Evolutionary conservation across 2,888 invertebrate species (phyloP), one percentile per base, ranked within the genome.

Genomic region (Ariolimax columbianus): DNA sequence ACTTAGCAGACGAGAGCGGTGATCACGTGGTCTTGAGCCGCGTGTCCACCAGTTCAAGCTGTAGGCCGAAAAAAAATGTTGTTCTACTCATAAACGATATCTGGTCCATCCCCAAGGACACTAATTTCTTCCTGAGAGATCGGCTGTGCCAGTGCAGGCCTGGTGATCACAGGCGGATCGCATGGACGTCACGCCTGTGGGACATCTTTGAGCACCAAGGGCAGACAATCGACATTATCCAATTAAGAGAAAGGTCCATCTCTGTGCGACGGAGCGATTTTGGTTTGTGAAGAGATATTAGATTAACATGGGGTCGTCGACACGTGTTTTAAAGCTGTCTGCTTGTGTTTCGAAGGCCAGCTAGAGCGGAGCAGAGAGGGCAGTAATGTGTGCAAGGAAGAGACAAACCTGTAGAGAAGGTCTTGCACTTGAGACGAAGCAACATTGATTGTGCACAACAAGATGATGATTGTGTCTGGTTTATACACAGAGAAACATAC

Each of bases 1-100:
- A 82, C 82, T 82, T 82, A 43, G 11, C 73, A n/a, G 47, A 75
- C 51, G 75, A 51, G 33, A 47, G 2, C 0, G 51, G 11, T 1
- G 30, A 70, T 68, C 80, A 80, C 68, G 80, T 68, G 80, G 68
- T 33, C 36, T 55, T 33, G 17, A 26, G 51, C 51, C 75, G 51
- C n/a, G 47, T 72, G 70, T 70, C 80, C 51, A 30, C 73, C 73
- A 43, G 38, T 38, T 38, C n/a, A 51, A 51, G 51, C 70, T 51
- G 36, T 36, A 40, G 55, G 59, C 82, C 23, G n/a, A 75, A 7
- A n/a, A 82, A 59, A 43, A 75, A n/a, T 82, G 82, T 82, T 82
- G 82, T 75, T 82, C 75, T 75, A 72, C 82, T 38, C 75, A 73
- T 73, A 82, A 82, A 82, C 75, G 73, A 73, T 82, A 38, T 36